Evolutionary conservation across 1,140 invertebrate genomes (phyloP).

Genomic region (Tribolium madens): DNA sequence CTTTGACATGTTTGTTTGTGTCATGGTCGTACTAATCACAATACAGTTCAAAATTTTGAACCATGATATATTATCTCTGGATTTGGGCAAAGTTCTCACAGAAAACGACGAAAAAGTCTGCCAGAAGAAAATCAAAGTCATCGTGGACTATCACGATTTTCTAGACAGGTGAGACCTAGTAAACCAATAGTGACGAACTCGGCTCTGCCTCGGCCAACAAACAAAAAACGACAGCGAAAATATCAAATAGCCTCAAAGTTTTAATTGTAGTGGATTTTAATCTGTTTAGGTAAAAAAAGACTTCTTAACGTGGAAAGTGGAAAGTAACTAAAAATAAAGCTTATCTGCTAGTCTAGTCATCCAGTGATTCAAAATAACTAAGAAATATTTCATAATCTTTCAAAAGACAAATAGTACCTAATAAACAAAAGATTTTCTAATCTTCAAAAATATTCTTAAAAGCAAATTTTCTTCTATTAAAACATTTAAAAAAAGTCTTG

Average conservation of each 20-base stretch:
- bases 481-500: too few relatives aligned
- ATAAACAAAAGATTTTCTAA: too few relatives aligned
- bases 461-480: too few relatives aligned
- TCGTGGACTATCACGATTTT: neutral
- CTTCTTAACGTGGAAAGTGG: too few relatives aligned
- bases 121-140: neutral
- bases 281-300: too few relatives aligned
- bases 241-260: too few relatives aligned
- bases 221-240: too few relatives aligned
- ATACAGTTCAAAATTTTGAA: constrained; percentile 1
- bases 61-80: neutral
- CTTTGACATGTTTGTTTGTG: constrained; percentile 21
- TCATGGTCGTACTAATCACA: neutral
- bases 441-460: too few relatives aligned
- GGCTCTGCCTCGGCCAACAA: too few relatives aligned
- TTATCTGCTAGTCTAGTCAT: neutral
- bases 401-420: too few relatives aligned
- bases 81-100: neutral
- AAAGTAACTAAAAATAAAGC: neutral
- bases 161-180: neutral
- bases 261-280: too few relatives aligned
- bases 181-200: neutral
- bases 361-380: neutral
- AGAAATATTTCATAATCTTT: neutral
- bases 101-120: neutral